These are phyloP conservation scores for Tretioscincus oriximinensis DNA, from an alignment of 2,113 vertebrate species.

Conservation along the genomic window DNA sequence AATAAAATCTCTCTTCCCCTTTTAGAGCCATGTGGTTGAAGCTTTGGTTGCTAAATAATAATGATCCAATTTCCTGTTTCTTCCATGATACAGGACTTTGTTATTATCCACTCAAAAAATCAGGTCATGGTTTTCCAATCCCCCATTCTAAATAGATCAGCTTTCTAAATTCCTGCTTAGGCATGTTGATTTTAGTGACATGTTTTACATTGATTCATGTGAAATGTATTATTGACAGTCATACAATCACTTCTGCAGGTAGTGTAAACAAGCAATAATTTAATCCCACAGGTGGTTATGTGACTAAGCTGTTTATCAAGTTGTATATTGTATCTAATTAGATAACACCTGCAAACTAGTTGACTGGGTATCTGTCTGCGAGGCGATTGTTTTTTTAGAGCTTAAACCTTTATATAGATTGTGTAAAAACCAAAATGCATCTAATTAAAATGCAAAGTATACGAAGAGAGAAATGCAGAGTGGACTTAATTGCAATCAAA, in stretches of 20 bases:
- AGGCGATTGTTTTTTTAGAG: background rate
- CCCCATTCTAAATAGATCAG: background rate
- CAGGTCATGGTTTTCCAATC: background rate
- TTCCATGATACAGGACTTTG: background rate
- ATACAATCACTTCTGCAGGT: background rate
- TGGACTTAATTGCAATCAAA: background rate
- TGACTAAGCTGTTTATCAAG: slow-evolving; percentile 35
- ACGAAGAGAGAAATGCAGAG: background rate
- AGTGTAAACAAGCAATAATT: background rate
- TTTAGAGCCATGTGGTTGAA: no score
- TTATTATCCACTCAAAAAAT: background rate
- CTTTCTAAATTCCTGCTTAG: background rate
- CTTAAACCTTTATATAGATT: no score
- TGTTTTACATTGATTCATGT: background rate
- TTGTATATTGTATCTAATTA: slow-evolving; percentile 49
- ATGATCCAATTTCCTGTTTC: background rate
- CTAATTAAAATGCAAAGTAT: no score
- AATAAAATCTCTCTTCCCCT: no score
- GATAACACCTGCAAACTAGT: slow-evolving; percentile 36
- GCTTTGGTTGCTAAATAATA: background rate
- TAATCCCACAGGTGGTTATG: background rate
- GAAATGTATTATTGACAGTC: background rate
- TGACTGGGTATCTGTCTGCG: slow-evolving; percentile 47
- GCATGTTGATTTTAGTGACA: background rate
- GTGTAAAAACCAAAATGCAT: no score